Base-by-base conservation (phyloP, 1,140 invertebrate species). In the Atta cephalotes region DNA sequence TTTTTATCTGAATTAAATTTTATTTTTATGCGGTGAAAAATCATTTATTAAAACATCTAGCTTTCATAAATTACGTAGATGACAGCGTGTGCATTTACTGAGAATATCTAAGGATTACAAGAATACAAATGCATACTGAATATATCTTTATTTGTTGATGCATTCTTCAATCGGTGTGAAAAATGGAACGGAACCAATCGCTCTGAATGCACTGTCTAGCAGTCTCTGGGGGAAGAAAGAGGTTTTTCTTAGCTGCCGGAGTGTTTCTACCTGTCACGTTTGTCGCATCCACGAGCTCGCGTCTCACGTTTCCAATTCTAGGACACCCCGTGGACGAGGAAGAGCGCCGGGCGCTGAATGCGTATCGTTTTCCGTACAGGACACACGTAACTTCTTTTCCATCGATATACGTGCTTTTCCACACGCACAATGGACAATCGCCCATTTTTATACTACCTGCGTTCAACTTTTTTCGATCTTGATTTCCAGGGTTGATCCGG, bases 241-340 rank as follows among this genome's bases (percentile, higher is more conserved):
- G 70, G 39, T 84, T 76, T 76, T 84, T 62, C 70, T 84, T 58
- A 35, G 53, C 10, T 51, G 65, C 51, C 31, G 21, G 72, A 90
- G 89, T 90, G 81, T 90, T 88, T 90, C 88, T 90, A 90, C 89
- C 89, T 90, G 89, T 90, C 76, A 87, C 56, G 81, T 90, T 88
- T 90, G 89, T 90, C 72, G 63, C 45, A 72, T 62, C 74, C 77
- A 72, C 65, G 39, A 70, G 70, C 25, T 58, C 58, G 87, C 81
- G 89, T 90, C 88, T 90, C 88, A 88, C 86, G 65, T 90, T 90
- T 90, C 88, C 88, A 85, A 87, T 90, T 90, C 65, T 66, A 85
- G 86, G 89, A 90, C 88, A 74, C 78, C 89, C 88, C 86, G 88
- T 65, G 86, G 76, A 90, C 74, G 88, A 90, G 53, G 88, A 88